A percentile compares a stretch with the other conserved stretches of the same genome.
Conservation (phyloP, 1,140 invertebrate genomes). For the Neomicropteryx cornuta region DNA sequence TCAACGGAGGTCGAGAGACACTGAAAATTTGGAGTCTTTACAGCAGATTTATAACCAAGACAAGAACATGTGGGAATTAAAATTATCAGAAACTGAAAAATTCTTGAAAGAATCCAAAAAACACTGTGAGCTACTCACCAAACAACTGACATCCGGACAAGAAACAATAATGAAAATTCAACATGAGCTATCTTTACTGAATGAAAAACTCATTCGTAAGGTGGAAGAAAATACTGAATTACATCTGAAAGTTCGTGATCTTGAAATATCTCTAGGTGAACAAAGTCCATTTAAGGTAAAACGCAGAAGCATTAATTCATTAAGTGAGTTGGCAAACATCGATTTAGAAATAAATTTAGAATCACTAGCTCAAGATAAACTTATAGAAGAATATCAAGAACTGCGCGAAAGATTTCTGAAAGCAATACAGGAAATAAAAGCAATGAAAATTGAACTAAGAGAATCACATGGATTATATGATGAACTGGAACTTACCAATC, state of each 20-base stretch:
- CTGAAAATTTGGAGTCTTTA: slow-evolving; percentile 50
- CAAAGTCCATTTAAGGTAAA: slow-evolving; percentile 39
- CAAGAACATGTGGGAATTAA: slow-evolving; percentile 52
- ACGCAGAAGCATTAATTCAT: slow-evolving; percentile 61
- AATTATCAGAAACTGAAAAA: slow-evolving; percentile 47
- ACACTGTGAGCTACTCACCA: slow-evolving; percentile 47
- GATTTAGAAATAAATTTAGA: slow-evolving; percentile 65
- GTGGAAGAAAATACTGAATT: slow-evolving; percentile 70
- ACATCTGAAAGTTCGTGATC: slow-evolving; percentile 54
- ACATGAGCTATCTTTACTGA: slow-evolving; percentile 45
- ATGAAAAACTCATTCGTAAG: slow-evolving; percentile 45
- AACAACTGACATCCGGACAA: slow-evolving; percentile 50
- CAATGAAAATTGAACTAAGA: slow-evolving; percentile 71
- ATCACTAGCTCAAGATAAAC: slow-evolving; percentile 59
- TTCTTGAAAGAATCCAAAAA: slow-evolving; percentile 50
- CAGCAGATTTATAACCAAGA: slow-evolving; percentile 50
- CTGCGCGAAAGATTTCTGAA: slow-evolving; percentile 66
- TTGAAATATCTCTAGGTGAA: slow-evolving; percentile 46
- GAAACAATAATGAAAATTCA: slow-evolving; percentile 42
- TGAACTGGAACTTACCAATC: slow-evolving; percentile 62
- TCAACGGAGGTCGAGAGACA: slow-evolving; percentile 53
- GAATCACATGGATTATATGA: slow-evolving; percentile 70
- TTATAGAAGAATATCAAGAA: slow-evolving; percentile 71
- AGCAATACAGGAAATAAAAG: slow-evolving; percentile 68
- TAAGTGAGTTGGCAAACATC: slow-evolving; percentile 71